These are phyloP conservation scores for Microtus montanus DNA, from an alignment of 2,113 vertebrate species.

Conservation along the genomic window DNA sequence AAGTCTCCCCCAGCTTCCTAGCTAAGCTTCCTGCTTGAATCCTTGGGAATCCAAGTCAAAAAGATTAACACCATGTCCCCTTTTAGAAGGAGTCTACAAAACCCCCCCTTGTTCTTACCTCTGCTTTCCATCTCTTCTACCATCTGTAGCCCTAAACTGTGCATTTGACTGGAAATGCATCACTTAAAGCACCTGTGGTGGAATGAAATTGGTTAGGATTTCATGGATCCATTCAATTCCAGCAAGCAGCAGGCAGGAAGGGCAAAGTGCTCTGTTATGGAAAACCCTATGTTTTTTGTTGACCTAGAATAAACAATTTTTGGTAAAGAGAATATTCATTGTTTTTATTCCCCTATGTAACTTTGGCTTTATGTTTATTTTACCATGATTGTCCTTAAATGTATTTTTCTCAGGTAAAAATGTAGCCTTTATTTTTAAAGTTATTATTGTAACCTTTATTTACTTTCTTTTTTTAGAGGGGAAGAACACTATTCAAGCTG, in stretches of 20 bases:
- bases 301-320: slow-evolving; percentile 26
- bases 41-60: neutral
- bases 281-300: neutral
- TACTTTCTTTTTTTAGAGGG: neutral
- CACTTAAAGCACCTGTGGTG: slow-evolving; percentile 65
- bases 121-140: slow-evolving; percentile 28
- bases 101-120: slow-evolving; percentile 40
- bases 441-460: neutral
- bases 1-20: neutral
- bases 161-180: slow-evolving; percentile 73
- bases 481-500: neutral
- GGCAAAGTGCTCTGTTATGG: slow-evolving; percentile 30
- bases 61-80: neutral
- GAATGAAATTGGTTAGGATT: slow-evolving; percentile 74
- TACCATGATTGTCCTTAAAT: slow-evolving; percentile 1
- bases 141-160: slow-evolving; percentile 62
- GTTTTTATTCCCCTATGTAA: neutral
- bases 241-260: slow-evolving; percentile 68
- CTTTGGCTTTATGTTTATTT: slow-evolving; percentile 1
- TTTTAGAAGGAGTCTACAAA: slow-evolving; percentile 29
- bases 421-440: neutral
- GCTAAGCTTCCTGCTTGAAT: neutral
- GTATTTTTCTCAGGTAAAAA: neutral
- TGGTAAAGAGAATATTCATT: neutral
- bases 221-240: slow-evolving; percentile 72